Percentiles rank a stretch among this genome's conserved stretches.
Conservation (phyloP, 2,113 vertebrate species). For the Callospermophilus lateralis region DNA sequence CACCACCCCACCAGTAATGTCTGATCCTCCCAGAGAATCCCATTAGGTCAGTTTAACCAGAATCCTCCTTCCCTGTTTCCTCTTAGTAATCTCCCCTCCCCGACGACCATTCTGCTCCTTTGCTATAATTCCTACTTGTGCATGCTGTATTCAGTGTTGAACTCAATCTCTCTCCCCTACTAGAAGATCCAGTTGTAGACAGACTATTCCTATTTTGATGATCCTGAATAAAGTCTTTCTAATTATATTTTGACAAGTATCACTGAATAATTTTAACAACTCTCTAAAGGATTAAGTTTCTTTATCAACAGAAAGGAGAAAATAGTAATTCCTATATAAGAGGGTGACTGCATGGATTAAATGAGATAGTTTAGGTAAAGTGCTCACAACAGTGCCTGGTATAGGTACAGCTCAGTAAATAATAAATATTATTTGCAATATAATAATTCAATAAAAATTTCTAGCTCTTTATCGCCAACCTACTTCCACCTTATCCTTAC, state of each 20-base stretch:
- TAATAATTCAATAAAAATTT: not conserved
- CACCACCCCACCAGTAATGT: not conserved
- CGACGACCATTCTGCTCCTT: not conserved
- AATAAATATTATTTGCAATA: not conserved
- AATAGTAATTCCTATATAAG: not conserved
- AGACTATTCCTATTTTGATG: not conserved
- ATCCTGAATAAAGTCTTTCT: not conserved
- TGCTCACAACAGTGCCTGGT: not conserved
- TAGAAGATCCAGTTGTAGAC: not conserved
- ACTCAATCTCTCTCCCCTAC: not conserved
- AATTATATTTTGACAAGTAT: not conserved
- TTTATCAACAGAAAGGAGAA: not conserved
- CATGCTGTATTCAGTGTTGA: not conserved
- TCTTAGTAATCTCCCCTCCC: not conserved
- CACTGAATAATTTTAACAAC: not conserved
- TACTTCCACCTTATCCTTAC: not conserved
- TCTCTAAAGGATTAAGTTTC: not conserved
- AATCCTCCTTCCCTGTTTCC: not conserved
- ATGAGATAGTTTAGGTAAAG: not conserved
- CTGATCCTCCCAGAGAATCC: not conserved
- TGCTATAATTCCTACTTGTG: not conserved
- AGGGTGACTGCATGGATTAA: not conserved
- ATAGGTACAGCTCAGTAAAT: not conserved
- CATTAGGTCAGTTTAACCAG: not conserved
- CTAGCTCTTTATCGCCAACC: not conserved